Evolutionary conservation across 2,888 invertebrate genomes (phyloP), one percentile per base, ranked within the genome.

Genomic region (Orchestes rusci): DNA sequence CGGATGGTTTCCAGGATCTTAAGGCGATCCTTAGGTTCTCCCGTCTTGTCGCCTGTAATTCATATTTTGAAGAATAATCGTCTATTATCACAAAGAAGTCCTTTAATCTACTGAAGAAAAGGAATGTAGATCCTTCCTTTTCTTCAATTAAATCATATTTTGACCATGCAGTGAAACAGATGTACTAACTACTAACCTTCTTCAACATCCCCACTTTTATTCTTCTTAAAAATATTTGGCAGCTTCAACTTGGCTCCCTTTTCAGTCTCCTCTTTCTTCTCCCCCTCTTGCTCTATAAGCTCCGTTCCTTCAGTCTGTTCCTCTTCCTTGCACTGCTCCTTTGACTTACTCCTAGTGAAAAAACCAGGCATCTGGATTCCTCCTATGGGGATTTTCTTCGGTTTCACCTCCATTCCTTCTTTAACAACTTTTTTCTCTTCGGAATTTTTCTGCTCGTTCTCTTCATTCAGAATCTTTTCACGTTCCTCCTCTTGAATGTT

Each of bases 361-460:
- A 87, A 88, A 12, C 87, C 87, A 3, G 88, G 88, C 79, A 88
- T 82, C 70, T 87, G 86, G 53, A 88, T 84, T n/a, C 85, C 88
- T 37, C 87, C 88, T 59, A 87, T 88, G 3, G 88, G 88, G 58
- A 87, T 86, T 64, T 85, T 87, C 64, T 82, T 84, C 45, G 84
- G 84, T 61, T 82, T 82, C 20, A 83, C 83, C 69, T 84, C 84
- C 50, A 82, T 75, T 37, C 82, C 83, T 55, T 82, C 80, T 56
- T 79, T 78, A 4, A 74, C 76, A 15, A 75, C 73, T 12, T 73
- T 72, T 4, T 75, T 71, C 37, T 70, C 71, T 48, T 62, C 66
- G 3, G 45, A 50, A 38, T 54, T n/a, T n/a, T n/a, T n/a, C n/a
- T n/a, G n/a, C n/a, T n/a, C 17, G 31, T 40, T 59, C 56, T 80